Base-by-base conservation (phyloP, 2,888 invertebrate genomes). In the Drosophila fungiperda region DNA sequence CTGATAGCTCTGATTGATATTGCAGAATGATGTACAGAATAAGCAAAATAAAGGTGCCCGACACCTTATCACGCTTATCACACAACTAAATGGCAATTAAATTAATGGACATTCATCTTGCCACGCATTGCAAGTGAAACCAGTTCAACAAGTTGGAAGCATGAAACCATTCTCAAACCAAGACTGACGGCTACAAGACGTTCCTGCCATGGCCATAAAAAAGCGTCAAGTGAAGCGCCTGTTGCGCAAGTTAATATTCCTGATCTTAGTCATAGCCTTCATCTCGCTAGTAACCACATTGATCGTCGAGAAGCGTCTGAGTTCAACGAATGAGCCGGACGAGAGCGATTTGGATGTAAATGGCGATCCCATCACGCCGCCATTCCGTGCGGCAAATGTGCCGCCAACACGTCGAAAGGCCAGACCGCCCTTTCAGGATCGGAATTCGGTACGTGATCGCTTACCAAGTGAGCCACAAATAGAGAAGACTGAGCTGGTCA, bases 181-280 rank as follows among this genome's bases (percentile, higher is more conserved):
- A 61, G 50, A 48, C 45, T 72, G 42, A 9, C 62, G 33, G 69
- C 40, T 26, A 54, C 57, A 59, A 9, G 66, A 68, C 76, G 69
- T 77, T 50, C 12, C n/a, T 29, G 54, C n/a, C 36, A 88, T 86
- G 87, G 89, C 87, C 32, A 75, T 92, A 69, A 90, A 86, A 38
- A 91, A 86, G 61, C 91, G 91, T 53, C 80, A 84, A 55, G 82
- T 86, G 5, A 92, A 92, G 61, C 87, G 90, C 33, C 50, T 87
- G 20, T 72, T 89, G 42, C 83, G 82, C 32, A 89, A 85, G 57
- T 65, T 89, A 1, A 54, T 90, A 40, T 79, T 90, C 12, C 65
- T 85, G 1, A 57, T 89, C 9, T 29, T 86, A 0, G 50, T 65
- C 12, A 67, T 85, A 1, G 75, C 77, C 33, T 68, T 85, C 29